Base-by-base conservation (phyloP, 1,140 invertebrate species). In the Penaeus indicus region DNA sequence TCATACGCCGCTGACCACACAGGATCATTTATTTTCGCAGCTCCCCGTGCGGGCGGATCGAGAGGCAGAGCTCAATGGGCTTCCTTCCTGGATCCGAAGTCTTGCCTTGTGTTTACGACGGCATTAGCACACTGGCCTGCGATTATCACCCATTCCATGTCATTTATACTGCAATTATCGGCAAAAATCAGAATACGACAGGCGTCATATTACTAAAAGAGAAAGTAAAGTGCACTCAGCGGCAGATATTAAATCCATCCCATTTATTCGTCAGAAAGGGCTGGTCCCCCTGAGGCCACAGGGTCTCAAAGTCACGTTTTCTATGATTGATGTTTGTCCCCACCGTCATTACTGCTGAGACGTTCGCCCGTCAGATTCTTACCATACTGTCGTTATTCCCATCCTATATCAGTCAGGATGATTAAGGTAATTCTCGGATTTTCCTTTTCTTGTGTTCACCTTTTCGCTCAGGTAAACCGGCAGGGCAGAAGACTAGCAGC, bases 321-420 rank as follows among this genome's bases (percentile, higher is more conserved):
- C 78, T 69, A 54, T 87, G 85, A 87, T 87, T 63, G 85, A 87
- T 87, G 69, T n/a, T 16, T 87, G 85, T 87, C 85, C 38, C n/a
- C 79, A 21, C 11, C 61, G 62, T 64, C 67, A 87, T 87, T 87
- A 87, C 63, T 25, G 19, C n/a, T 18, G 62, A 42, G 85, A 67
- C 85, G 18, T 25, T 47, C 18, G 11, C 63, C 78, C 62, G 5
- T 79, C 13, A 22, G 61, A 25, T 72, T 79, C 75, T 67, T 42
- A 62, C 38, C 77, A 61, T 80, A 80, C 85, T 80, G 62, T 78
- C 54, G 60, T 22, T 16, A 86, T 77, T 86, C 85, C 80, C 85
- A 86, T 80, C 77, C 60, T 80, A 86, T 86, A 83, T 81, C 82
- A 80, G 47, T 80, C 75, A 77, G 32, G 79, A 82, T 64, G 85